phyloP scores from a whole-genome alignment of 2,113 vertebrate genomes.

The Ranitomeya imitator region DNA sequence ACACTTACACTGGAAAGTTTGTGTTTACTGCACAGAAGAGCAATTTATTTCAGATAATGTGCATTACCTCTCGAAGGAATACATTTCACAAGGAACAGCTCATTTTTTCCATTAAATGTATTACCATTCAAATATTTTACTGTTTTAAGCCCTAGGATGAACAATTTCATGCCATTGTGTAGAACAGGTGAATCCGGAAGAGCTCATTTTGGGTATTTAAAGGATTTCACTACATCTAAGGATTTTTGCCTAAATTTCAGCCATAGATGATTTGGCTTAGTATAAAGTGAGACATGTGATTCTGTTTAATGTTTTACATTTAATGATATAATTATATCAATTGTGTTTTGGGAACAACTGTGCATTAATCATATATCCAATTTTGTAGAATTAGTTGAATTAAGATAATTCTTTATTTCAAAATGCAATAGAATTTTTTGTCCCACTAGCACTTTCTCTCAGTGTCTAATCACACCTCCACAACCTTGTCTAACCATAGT shows the following conservation, averaged over 20 bases:
- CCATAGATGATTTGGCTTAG: background rate
- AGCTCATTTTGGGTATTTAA: background rate
- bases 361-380: background rate
- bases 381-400: background rate
- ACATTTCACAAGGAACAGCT: conserved; percentile 59
- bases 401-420: background rate
- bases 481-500: too few species aligned
- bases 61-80: conserved; percentile 52
- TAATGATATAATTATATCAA: background rate
- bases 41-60: conserved; percentile 54
- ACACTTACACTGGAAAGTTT: conserved; percentile 41
- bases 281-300: background rate
- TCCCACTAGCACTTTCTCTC: too few species aligned
- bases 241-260: background rate
- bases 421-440: too few species aligned
- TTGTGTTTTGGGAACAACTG: background rate
- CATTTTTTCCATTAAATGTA: conserved; percentile 55
- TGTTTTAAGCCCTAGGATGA: background rate
- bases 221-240: background rate
- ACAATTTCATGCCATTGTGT: background rate
- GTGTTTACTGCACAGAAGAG: conserved; percentile 50
- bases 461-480: too few species aligned
- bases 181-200: background rate
- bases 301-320: background rate
- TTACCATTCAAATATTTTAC: conserved; percentile 55